Conservation (phyloP, 2,888 invertebrate species). For the Chalcosyrphus nemorum region DNA sequence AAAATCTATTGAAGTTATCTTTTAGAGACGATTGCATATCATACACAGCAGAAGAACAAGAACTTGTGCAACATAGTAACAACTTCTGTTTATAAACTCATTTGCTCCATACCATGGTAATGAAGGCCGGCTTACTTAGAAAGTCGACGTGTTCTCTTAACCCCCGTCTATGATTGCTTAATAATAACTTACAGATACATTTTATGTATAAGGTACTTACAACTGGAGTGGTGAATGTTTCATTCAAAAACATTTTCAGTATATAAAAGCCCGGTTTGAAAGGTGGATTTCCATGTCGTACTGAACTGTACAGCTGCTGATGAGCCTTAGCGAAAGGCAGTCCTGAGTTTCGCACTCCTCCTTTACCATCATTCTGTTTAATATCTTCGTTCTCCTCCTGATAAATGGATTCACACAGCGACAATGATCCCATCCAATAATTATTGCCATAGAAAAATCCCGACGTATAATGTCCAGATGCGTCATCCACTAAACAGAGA, state of each 20-base stretch:
- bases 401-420: conserved; percentile 87
- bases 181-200: no score
- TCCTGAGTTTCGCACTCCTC: conserved; percentile 76
- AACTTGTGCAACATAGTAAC: no score
- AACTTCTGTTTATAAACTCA: no score
- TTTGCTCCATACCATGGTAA: no score
- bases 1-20: no score
- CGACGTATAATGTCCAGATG: conserved; percentile 89
- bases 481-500: conserved; percentile 85
- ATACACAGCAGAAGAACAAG: no score
- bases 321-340: conserved; percentile 80
- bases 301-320: conserved; percentile 76
- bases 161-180: no score
- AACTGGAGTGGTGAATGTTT: conserved; percentile 77
- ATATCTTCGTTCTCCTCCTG: conserved; percentile 80
- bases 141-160: no score
- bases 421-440: conserved; percentile 90
- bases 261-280: conserved; percentile 88
- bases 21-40: no score
- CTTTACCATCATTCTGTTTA: conserved; percentile 75
- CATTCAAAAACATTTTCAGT: conserved; percentile 84
- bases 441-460: conserved; percentile 93
- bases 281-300: conserved; percentile 84
- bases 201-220: conserved; percentile 75
- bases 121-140: no score